Evolutionary conservation across 2,888 invertebrate species (phyloP), one percentile per base, ranked within the genome.

Genomic region (Sycophila texana): DNA sequence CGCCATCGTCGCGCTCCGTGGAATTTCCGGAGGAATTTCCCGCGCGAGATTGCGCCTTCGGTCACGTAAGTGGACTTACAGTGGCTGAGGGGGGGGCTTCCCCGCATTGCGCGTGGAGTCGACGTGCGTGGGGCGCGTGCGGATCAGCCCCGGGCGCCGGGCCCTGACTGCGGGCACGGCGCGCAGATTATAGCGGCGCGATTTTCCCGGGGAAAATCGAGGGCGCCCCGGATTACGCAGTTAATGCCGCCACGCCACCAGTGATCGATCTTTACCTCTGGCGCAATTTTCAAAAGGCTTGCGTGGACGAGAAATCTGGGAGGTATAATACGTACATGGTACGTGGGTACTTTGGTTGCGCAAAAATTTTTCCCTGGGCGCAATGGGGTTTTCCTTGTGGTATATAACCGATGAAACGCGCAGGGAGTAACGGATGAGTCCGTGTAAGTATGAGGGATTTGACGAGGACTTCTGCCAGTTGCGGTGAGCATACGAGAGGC

Each of bases 1-100:
- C 75, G 61, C 13, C 26, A 26, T 22, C 65, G 65, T 53, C 53
- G 53, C 16, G 53, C n/a, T 14, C 57, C 55, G 7, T 51, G 77
- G 77, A 71, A 77, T 77, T 77, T 77, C 58, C 72, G 60, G 13
- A 47, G 22, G 68, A 75, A 75, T 68, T 68, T 68, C 20, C 55
- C 73, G 26, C 1, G 63, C 18, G 75, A 67, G 74, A 70, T 61
- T 63, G 26, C 55, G 51, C 18, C n/a, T 2, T 4, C 30, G 26
- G 60, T 61, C 75, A 68, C 68, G 75, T 68, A 75, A 61, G 60
- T 68, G 60, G 67, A 68, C 60, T 68, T 75, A 75, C 10, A n/a
- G n/a, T n/a, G 7, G 51, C 5, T 47, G 16, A 53, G 4, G 61
- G 7, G 16, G 20, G 16, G 67, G 55, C 51, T 74, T 74, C 49